Conservation (phyloP, 2,797 vertebrate species). For the Leptodactylus fallax region DNA sequence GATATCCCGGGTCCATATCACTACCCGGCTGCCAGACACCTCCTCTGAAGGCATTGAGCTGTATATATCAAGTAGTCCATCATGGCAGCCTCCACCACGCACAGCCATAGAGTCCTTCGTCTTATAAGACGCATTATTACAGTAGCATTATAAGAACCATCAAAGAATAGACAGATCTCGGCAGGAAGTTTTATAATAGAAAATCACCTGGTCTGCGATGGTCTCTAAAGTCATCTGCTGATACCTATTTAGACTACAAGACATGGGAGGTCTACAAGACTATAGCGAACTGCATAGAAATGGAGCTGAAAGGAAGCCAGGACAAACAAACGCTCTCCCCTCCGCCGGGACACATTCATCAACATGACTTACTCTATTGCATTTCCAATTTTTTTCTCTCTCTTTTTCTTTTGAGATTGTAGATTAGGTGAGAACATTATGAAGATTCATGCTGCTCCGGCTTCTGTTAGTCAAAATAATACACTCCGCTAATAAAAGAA, state of each 20-base stretch:
- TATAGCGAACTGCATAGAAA: slow-evolving; percentile 27
- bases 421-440: slow-evolving; percentile 43
- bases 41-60: too few species aligned
- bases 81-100: not conserved
- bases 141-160: not conserved
- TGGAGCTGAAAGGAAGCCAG: slow-evolving; percentile 44
- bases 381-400: slow-evolving; percentile 5
- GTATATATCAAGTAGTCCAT: too few species aligned
- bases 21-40: too few species aligned
- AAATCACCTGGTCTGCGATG: not conserved
- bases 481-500: not conserved
- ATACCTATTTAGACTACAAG: slow-evolving; percentile 5
- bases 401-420: slow-evolving; percentile 41
- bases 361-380: slow-evolving; percentile 49
- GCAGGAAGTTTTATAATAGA: not conserved
- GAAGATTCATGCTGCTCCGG: slow-evolving; percentile 38
- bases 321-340: slow-evolving; percentile 7
- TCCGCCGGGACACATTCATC: slow-evolving; percentile 47
- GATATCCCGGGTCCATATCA: too few species aligned
- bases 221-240: not conserved
- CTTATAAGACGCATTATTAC: not conserved
- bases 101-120: not conserved
- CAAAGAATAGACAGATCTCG: not conserved
- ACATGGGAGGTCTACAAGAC: slow-evolving; percentile 44
- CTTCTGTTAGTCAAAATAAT: slow-evolving; percentile 26